Conservation (phyloP, 2,888 invertebrate species). For the Clistopyga incitator region DNA sequence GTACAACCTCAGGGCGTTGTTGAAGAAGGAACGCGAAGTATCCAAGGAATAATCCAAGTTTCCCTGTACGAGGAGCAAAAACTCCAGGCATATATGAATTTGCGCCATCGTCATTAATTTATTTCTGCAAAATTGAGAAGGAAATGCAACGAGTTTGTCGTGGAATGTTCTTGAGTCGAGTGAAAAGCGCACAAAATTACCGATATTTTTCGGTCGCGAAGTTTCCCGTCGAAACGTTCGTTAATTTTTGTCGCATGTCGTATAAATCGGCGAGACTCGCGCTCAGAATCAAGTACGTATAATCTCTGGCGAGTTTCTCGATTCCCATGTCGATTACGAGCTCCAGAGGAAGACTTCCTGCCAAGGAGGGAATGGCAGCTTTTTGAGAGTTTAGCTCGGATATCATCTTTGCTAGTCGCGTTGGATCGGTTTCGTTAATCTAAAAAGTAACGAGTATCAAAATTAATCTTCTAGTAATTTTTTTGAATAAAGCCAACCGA, state of each 20-base stretch:
- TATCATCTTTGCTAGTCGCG: slow-evolving; percentile 73
- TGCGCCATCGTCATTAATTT: slow-evolving; percentile 75
- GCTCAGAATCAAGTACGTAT: slow-evolving; percentile 74
- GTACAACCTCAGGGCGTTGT: slow-evolving; percentile 72
- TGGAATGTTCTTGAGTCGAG: background rate
- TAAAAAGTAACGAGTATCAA: slow-evolving; percentile 28
- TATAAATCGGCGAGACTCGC: slow-evolving; percentile 72
- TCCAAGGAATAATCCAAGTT: slow-evolving; percentile 74
- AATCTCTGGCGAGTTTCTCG: slow-evolving; percentile 78
- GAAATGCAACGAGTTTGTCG: background rate
- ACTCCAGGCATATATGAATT: slow-evolving; percentile 79
- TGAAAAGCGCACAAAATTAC: slow-evolving; percentile 47
- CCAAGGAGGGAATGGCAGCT: slow-evolving; percentile 69
- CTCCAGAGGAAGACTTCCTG: slow-evolving; percentile 77
- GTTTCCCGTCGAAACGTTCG: slow-evolving; percentile 67
- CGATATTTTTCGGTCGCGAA: slow-evolving; percentile 71
- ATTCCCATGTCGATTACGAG: slow-evolving; percentile 78
- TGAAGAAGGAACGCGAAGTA: slow-evolving; percentile 73
- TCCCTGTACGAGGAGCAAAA: slow-evolving; percentile 75
- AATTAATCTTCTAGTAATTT: no score
- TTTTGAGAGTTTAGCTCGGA: slow-evolving; percentile 64
- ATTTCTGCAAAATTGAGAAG: slow-evolving; percentile 69
- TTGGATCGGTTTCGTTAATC: slow-evolving; percentile 70
- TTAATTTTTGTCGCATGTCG: slow-evolving; percentile 72
- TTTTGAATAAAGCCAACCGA: no score